Conservation (phyloP, 2,888 invertebrate species). For the Aphrophora alni region DNA sequence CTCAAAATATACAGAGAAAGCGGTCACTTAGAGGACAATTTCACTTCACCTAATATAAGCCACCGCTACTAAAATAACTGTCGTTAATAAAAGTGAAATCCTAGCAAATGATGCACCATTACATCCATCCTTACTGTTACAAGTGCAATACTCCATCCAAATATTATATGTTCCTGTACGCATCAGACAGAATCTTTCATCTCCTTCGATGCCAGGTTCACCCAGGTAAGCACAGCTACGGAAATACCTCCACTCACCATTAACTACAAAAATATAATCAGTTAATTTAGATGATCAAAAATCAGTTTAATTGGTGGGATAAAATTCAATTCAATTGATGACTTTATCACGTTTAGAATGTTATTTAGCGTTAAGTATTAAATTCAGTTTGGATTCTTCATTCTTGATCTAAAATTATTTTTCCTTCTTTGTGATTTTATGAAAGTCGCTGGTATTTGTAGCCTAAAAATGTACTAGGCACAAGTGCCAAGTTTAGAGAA, state of each 20-base stretch:
- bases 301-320: too few species aligned
- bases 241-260: constrained; percentile 53
- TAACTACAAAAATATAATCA: constrained; percentile 48
- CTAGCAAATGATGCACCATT: constrained; percentile 64
- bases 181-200: constrained; percentile 90
- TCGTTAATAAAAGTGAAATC: constrained; percentile 51
- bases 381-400: too few species aligned
- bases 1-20: not conserved
- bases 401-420: too few species aligned
- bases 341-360: too few species aligned
- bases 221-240: constrained; percentile 82
- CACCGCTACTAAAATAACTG: not conserved
- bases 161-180: constrained; percentile 91
- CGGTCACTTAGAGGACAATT: not conserved
- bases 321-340: too few species aligned
- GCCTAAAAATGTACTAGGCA: too few species aligned
- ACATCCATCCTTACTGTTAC: constrained; percentile 91
- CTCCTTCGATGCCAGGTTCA: constrained; percentile 87
- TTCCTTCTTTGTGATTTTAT: too few species aligned
- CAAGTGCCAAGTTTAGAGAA: too few species aligned
- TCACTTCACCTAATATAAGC: constrained; percentile 22
- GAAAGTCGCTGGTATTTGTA: too few species aligned
- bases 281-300: too few species aligned
- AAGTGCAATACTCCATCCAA: constrained; percentile 92
- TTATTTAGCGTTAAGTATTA: too few species aligned